Evolutionary conservation across 2,888 invertebrate species (phyloP).

Genomic region (Melipona bicolor): DNA sequence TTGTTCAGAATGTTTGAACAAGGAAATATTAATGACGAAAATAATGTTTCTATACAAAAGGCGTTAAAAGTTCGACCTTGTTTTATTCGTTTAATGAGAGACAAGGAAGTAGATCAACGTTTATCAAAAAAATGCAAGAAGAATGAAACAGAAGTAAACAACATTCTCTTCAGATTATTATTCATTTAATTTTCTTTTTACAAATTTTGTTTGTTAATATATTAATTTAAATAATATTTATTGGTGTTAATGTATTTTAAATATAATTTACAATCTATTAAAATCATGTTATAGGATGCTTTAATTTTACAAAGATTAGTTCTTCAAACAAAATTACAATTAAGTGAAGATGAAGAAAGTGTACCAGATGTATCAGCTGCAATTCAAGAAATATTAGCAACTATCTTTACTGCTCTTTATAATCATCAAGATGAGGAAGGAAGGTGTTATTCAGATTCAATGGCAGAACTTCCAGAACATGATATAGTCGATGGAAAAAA

Average conservation of each 20-base stretch:
- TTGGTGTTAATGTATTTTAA: background rate
- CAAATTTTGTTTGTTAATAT: slow-evolving; percentile 8
- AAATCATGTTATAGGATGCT: slow-evolving; percentile 88
- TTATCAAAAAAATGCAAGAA: slow-evolving; percentile 76
- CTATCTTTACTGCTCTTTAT: slow-evolving; percentile 96
- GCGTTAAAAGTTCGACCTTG: slow-evolving; percentile 74
- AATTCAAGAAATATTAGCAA: slow-evolving; percentile 95
- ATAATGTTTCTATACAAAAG: slow-evolving; percentile 39
- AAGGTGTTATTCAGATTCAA: slow-evolving; percentile 97
- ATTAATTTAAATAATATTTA: background rate
- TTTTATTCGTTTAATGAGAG: slow-evolving; percentile 78
- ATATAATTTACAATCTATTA: background rate
- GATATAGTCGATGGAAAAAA: slow-evolving; percentile 89
- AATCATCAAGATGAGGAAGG: slow-evolving; percentile 99
- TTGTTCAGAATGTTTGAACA: slow-evolving; percentile 62
- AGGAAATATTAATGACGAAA: slow-evolving; percentile 31
- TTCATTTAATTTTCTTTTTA: slow-evolving; percentile 9
- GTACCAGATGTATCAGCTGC: slow-evolving; percentile 95
- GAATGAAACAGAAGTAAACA: slow-evolving; percentile 69
- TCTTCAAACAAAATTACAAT: slow-evolving; percentile 94
- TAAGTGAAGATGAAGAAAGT: slow-evolving; percentile 93
- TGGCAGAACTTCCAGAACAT: slow-evolving; percentile 96
- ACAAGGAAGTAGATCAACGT: slow-evolving; percentile 78
- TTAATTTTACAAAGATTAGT: slow-evolving; percentile 95
- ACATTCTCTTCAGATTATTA: slow-evolving; percentile 28